A percentile compares a stretch with the other conserved stretches of the same genome.
These are phyloP conservation scores for Bos taurus DNA, from an alignment of 2,113 vertebrate species.

Conservation along the genomic window ARS-UCD2.0 NC_037333.1:111848501-111849000, in stretches of 20 bases:
- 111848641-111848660: not conserved
- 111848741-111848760: not conserved
- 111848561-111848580: not conserved
- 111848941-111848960: not conserved
- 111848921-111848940: not conserved
- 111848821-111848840: not conserved
- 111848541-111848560: not conserved
- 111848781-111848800: too few relatives aligned
- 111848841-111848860: fast-evolving
- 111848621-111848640: not conserved
- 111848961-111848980: not conserved
- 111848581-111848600: not conserved
- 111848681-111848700: not conserved
- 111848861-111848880: not conserved
- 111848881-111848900: not conserved
- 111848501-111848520: not conserved
- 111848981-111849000: fast-evolving
- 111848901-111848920: not conserved
- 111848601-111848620: not conserved
- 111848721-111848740: not conserved
- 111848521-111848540: not conserved
- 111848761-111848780: not conserved
- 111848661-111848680: not conserved
- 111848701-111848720: fast-evolving
- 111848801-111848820: not conserved